phyloP scores from a whole-genome alignment of 2,888 invertebrate species.

The Homarus gammarus region DNA sequence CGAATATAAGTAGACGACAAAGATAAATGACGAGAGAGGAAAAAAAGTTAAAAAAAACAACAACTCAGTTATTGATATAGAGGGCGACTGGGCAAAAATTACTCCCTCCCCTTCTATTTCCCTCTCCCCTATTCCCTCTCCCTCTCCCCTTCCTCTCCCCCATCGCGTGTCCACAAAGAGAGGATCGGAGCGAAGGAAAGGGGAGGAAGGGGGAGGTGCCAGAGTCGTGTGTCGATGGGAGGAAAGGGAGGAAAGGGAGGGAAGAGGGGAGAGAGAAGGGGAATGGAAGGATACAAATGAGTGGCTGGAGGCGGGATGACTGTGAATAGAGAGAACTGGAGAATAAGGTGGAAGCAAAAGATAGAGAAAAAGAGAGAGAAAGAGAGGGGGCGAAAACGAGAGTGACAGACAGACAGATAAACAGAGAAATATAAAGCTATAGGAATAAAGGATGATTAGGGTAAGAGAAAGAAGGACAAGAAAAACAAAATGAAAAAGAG shows the following conservation, averaged over 20 bases:
- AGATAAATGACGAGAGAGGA: neutral
- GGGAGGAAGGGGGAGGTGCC: neutral
- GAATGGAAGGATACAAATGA: conserved; percentile 31
- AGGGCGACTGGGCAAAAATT: conserved; percentile 17
- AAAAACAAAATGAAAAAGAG: neutral
- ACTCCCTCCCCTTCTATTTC: conserved; percentile 10
- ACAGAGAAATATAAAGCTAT: conserved; percentile 2
- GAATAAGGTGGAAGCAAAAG: neutral
- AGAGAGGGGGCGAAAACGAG: too few relatives aligned
- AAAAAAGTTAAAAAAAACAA: neutral
- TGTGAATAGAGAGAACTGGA: conserved; percentile 9
- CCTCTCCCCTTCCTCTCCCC: neutral
- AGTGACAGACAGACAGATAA: too few relatives aligned
- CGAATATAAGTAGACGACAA: neutral
- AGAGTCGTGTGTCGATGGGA: neutral
- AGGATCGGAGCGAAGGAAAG: neutral
- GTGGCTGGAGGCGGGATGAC: conserved; percentile 2
- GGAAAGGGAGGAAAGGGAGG: neutral
- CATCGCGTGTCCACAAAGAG: conserved; percentile 34
- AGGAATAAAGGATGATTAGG: neutral
- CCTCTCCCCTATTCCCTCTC: neutral
- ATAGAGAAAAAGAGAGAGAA: too few relatives aligned
- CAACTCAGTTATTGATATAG: conserved; percentile 29
- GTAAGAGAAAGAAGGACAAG: too few relatives aligned
- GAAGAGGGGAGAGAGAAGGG: neutral